Conservation (phyloP, 2,113 vertebrate genomes). For the Dicrurus megarhynchus region DNA sequence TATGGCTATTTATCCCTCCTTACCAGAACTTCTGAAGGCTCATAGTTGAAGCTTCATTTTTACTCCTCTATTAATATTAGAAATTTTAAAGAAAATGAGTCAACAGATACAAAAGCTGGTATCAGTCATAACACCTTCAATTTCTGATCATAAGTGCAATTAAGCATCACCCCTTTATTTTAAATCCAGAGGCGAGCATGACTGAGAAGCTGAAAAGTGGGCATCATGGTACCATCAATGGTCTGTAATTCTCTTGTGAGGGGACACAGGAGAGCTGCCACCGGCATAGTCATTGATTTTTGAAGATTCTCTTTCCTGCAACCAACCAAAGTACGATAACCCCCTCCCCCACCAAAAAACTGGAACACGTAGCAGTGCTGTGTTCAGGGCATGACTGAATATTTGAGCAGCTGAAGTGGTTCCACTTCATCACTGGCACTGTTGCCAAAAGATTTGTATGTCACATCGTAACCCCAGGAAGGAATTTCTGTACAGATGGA, state of each 20-base stretch:
- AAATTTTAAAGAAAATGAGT: background rate
- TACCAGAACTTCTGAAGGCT: background rate
- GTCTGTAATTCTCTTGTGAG: background rate
- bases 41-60: background rate
- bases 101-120: background rate
- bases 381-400: background rate
- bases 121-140: background rate
- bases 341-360: background rate
- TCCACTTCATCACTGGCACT: background rate
- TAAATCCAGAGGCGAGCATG: background rate
- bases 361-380: background rate
- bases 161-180: background rate
- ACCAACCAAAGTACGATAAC: background rate
- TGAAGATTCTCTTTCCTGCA: background rate
- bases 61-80: background rate
- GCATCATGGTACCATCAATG: background rate
- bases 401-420: background rate
- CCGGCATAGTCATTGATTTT: background rate
- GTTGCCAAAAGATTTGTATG: background rate
- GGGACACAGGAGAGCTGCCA: background rate
- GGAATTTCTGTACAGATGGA: background rate
- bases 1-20: background rate
- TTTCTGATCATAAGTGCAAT: background rate
- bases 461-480: background rate
- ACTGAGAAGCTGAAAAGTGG: background rate